Evolutionary conservation across 2,888 invertebrate species (phyloP).

Genomic region (Cantharis nigra): DNA sequence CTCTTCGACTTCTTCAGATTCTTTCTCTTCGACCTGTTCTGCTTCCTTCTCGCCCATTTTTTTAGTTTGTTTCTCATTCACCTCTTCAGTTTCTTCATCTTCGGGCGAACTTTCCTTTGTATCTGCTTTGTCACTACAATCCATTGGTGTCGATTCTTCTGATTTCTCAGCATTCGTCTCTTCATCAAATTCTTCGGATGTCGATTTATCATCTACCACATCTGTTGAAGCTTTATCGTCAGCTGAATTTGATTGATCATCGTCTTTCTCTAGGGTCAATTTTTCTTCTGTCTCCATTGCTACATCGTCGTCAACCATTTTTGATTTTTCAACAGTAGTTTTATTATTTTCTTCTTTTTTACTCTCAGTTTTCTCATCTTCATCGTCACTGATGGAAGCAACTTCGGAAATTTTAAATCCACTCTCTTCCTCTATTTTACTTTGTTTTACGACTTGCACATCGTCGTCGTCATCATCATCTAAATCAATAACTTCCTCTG

Average conservation of each 20-base stretch:
- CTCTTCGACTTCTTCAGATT: neutral
- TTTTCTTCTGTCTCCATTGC: neutral
- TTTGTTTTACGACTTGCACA: neutral
- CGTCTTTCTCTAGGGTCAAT: neutral
- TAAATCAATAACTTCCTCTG: neutral
- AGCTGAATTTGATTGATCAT: neutral
- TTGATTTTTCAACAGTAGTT: neutral
- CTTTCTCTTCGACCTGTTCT: slow-evolving; percentile 4
- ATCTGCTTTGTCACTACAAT: neutral
- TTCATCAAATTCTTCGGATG: neutral
- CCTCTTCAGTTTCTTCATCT: neutral
- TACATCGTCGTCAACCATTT: neutral
- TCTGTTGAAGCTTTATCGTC: neutral
- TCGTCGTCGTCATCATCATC: neutral
- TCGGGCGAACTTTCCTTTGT: neutral
- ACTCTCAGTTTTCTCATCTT: neutral
- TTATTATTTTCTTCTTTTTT: slow-evolving; percentile 12
- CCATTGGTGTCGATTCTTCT: neutral
- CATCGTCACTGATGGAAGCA: slow-evolving; percentile 5
- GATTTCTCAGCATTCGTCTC: neutral
- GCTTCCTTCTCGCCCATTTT: neutral
- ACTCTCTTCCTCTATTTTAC: neutral
- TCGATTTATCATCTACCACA: neutral
- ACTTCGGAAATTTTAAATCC: neutral
- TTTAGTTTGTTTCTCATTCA: neutral